Conservation (phyloP, 2,797 vertebrate species). For the Gallinago stenura region DNA sequence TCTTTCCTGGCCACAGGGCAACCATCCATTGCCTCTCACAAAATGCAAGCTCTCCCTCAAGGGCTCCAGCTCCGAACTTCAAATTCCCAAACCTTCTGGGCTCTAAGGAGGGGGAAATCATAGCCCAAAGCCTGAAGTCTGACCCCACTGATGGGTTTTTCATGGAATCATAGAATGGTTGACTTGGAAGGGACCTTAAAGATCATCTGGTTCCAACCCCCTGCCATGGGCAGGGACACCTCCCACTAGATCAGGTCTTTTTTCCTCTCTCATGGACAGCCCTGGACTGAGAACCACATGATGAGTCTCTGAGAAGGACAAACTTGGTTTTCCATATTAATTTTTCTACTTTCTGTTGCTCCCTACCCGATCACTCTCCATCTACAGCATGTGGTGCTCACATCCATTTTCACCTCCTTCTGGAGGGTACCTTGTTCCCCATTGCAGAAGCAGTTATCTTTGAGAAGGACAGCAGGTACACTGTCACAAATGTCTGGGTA, state of each 20-base stretch:
- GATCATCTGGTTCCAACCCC: no score
- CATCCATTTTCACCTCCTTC: neutral
- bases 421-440: neutral
- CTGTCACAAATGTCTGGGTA: neutral
- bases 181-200: no score
- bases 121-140: neutral
- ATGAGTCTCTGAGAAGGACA: neutral
- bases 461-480: neutral
- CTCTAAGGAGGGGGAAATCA: neutral
- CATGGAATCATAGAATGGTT: no score
- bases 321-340: neutral
- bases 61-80: neutral
- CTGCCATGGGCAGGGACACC: no score
- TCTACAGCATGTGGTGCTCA: neutral
- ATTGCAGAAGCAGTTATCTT: neutral
- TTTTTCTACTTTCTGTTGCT: fast-evolving
- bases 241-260: neutral
- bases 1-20: neutral
- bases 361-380: neutral
- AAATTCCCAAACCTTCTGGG: neutral
- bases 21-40: neutral
- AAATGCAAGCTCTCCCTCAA: neutral
- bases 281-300: neutral
- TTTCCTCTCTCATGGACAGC: neutral
- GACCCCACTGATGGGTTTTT: neutral